These are phyloP conservation scores for Pipistrellus pipistrellus DNA, from an alignment of 2,797 vertebrate species.

Conservation along the genomic window DNA sequence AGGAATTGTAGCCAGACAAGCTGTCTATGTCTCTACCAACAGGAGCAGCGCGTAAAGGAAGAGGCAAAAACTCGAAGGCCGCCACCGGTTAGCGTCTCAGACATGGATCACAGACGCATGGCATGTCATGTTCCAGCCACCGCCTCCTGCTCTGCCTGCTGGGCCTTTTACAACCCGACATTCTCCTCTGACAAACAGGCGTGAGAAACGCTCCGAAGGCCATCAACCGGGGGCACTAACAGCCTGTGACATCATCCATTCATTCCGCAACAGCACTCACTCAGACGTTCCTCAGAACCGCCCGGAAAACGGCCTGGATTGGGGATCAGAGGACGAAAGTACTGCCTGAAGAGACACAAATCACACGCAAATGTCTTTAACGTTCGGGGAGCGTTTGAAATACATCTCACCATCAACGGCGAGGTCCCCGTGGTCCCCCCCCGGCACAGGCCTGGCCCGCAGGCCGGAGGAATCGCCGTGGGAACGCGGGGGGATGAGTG, in stretches of 20 bases:
- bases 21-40: too few relatives aligned
- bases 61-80: background rate
- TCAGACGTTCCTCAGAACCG: background rate
- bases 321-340: background rate
- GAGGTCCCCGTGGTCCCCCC: background rate
- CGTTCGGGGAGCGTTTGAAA: background rate
- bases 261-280: background rate
- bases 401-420: background rate
- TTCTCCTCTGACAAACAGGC: background rate
- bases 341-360: background rate
- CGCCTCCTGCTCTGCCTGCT: background rate
- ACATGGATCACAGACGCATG: background rate
- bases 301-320: background rate
- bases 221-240: too few relatives aligned
- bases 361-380: too few relatives aligned
- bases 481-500: too few relatives aligned
- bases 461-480: background rate
- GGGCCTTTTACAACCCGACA: too few relatives aligned
- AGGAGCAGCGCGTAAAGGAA: background rate
- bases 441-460: fast-evolving
- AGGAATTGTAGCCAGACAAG: background rate
- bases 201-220: background rate
- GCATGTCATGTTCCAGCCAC: background rate
- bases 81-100: background rate
- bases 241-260: background rate